Evolutionary conservation across 2,888 invertebrate species (phyloP), one percentile per base, ranked within the genome.

Genomic region (Muschampia plurimacula): DNA sequence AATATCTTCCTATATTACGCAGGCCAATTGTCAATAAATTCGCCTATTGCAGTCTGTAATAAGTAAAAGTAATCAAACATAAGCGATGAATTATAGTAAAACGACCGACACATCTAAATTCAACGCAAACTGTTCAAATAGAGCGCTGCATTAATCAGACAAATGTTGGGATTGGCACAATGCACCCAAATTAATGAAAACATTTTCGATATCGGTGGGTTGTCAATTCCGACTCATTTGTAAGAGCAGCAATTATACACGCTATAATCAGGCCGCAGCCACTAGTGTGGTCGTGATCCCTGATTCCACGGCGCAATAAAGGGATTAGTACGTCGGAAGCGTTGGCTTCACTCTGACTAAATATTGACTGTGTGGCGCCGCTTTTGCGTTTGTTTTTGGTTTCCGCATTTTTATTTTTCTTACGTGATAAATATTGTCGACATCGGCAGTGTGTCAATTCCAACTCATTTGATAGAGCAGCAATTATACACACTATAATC

Each of bases 111-210:
- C 41, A 72, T 72, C 72, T 68, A 72, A 72, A 72, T 72, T 63
- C 60, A 36, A 44, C 68, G 57, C 62, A 46, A 39, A 71, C 62
- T 22, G 67, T 49, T 66, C 60, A 69, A 69, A 70, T 49, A 79
- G 81, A 81, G 75, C 77, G 78, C 81, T 77, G 73, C 82, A 83
- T 83, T 86, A 88, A 89, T 89, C 89, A 88, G 84, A 82, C 84
- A 84, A 88, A 88, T 86, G 86, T 86, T 84, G 84, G 82, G 84
- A 84, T 84, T 87, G 83, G 88, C 86, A 92, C 91, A 93, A 92
- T 92, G 87, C 87, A 85, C 85, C 87, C 90, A 91, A 92, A 91
- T 92, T 92, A 93, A 93, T 91, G 92, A 90, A 91, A 91, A 90
- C 89, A 91, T 91, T 81, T 88, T 84, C 83, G 81, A 81, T 85